phyloP scores from a whole-genome alignment of 2,888 invertebrate genomes.

The Drosophila tripunctata region DNA sequence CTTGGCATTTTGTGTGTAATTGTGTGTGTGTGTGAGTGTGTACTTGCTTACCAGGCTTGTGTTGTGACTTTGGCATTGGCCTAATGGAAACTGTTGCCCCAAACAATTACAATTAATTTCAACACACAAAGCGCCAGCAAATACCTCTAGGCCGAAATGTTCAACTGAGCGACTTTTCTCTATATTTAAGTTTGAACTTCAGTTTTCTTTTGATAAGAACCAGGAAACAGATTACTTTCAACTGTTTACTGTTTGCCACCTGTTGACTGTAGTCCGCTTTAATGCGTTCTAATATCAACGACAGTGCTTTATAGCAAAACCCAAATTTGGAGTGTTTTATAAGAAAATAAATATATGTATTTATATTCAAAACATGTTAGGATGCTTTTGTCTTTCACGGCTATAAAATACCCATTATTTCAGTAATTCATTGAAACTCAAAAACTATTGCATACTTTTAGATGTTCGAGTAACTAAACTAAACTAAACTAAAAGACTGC shows the following conservation, averaged over 20 bases:
- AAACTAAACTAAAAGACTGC: too few relatives aligned
- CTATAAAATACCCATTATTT: neutral
- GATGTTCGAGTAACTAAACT: neutral
- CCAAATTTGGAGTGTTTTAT: neutral
- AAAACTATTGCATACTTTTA: neutral
- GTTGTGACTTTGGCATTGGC: constrained; percentile 20
- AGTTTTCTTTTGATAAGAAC: constrained; percentile 10
- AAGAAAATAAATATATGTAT: constrained; percentile 1
- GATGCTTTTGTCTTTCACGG: neutral
- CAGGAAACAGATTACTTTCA: constrained; percentile 11
- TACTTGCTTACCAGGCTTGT: constrained; percentile 14
- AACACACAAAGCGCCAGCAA: constrained; percentile 12
- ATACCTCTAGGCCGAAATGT: constrained; percentile 19
- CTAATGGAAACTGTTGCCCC: constrained; percentile 33
- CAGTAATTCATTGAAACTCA: too few relatives aligned
- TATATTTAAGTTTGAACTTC: neutral
- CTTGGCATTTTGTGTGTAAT: neutral
- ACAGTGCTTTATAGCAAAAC: constrained; percentile 1
- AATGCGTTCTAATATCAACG: constrained; percentile 54
- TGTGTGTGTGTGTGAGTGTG: neutral
- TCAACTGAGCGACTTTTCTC: constrained; percentile 25
- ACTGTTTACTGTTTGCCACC: constrained; percentile 5
- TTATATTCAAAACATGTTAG: neutral
- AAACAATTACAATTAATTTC: constrained; percentile 67
- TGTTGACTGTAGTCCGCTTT: constrained; percentile 54